Conservation (phyloP, 2,797 vertebrate genomes). For the Sebastes wilsoni region DNA sequence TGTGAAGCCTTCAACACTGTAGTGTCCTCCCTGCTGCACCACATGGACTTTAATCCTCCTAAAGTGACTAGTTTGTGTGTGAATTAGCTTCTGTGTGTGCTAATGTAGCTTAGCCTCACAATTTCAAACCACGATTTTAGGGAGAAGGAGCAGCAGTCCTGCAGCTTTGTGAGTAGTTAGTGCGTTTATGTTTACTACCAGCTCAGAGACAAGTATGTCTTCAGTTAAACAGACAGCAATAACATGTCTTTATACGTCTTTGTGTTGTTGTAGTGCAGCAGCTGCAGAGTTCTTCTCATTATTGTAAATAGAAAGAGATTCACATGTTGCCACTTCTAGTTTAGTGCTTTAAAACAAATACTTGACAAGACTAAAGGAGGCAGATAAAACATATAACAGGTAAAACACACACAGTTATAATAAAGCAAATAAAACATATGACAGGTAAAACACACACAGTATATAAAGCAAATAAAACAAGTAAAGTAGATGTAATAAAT, state of each 20-base stretch:
- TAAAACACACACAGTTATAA: no score
- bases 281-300: conserved; percentile 31
- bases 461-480: no score
- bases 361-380: no score
- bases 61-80: not conserved
- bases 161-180: not conserved
- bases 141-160: conserved; percentile 12
- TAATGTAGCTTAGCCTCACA: conserved; percentile 45
- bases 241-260: not conserved
- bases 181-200: not conserved
- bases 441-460: no score
- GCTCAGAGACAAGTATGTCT: not conserved
- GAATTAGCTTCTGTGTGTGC: conserved; percentile 1
- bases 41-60: not conserved
- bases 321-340: no score
- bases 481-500: no score
- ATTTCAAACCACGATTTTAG: conserved; percentile 22
- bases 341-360: no score
- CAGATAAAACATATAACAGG: no score
- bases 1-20: conserved; percentile 16
- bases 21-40: conserved; percentile 9
- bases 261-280: conserved; percentile 43
- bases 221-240: not conserved
- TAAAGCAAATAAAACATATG: no score
- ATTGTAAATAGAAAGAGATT: no score